Base-by-base conservation (phyloP, 2,113 vertebrate genomes). In the Mugil cephalus region DNA sequence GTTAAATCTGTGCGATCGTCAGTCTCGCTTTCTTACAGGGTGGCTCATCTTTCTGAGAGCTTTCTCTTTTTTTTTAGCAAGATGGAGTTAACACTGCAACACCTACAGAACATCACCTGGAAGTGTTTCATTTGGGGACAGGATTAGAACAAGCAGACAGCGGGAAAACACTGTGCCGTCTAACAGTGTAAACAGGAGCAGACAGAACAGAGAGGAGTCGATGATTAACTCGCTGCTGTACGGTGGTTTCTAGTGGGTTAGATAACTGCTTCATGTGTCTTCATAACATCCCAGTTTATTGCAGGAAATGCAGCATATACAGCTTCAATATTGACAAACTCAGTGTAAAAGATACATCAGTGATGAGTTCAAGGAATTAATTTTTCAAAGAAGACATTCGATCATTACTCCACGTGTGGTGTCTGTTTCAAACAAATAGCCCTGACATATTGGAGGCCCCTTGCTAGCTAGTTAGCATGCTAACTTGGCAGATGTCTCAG, bases 31-130 rank as follows among this genome's bases (percentile, higher is more conserved):
- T 48, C 38, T 42, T 13, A 8, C 21, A 67, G 64, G n/a, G 47
- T 86, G 67, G 85, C 56, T 84, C 69, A 88, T 83, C 50, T 59
- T 21, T 80, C 66, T 77, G 43, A n/a, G 62, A 83, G 53, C 66
- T 48, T 63, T 73, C 43, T 67, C 70, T 48, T 66, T 78, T n/a
- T n/a, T n/a, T n/a, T 82, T 86, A 72, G 84, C 68, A 86, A 59
- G 79, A 59, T 30, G 75, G 55, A 74, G 77, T 43, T 68, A 58
- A 67, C 46, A 64, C 35, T 34, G 46, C 71, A 84, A 76, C 54
- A 64, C 43, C 56, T 30, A 55, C 78, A 46, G 48, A 70, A 71
- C 43, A 40, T 60, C 62, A 62, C 47, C 68, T 77, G 71, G 64
- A 70, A 45, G 52, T 9, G 39, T 78, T 80, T 73, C 51, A 62